Evolutionary conservation across 2,797 vertebrate species (phyloP).

Genomic region (Smutsia temminckii): DNA sequence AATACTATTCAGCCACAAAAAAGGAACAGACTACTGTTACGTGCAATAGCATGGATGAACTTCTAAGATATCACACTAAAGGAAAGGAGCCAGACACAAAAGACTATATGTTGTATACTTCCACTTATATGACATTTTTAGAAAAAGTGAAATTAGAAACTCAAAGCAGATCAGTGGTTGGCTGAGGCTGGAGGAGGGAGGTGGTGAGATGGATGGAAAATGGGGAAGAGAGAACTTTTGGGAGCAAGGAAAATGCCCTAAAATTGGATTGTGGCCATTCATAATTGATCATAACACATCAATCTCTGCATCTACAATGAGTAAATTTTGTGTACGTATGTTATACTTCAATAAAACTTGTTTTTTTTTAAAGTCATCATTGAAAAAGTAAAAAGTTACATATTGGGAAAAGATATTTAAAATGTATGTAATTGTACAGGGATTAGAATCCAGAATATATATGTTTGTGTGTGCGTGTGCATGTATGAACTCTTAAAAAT

Average conservation of each 20-base stretch:
- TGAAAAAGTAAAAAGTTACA: slow-evolving; percentile 2
- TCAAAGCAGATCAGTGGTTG: background rate
- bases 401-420: background rate
- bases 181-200: background rate
- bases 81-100: background rate
- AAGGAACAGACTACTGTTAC: background rate
- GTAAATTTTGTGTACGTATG: background rate
- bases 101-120: background rate
- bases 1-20: background rate
- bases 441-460: background rate
- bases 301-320: background rate
- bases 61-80: background rate
- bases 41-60: background rate
- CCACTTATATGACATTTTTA: background rate
- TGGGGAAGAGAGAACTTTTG: background rate
- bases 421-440: background rate
- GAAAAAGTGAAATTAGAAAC: background rate
- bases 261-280: background rate
- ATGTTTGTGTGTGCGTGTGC: background rate
- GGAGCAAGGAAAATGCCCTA: background rate
- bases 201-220: background rate
- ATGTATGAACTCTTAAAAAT: background rate
- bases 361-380: background rate
- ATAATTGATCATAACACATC: background rate
- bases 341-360: background rate